These are phyloP conservation scores for Epirrhoe tristata DNA, from an alignment of 2,888 invertebrate species.

Conservation along the genomic window DNA sequence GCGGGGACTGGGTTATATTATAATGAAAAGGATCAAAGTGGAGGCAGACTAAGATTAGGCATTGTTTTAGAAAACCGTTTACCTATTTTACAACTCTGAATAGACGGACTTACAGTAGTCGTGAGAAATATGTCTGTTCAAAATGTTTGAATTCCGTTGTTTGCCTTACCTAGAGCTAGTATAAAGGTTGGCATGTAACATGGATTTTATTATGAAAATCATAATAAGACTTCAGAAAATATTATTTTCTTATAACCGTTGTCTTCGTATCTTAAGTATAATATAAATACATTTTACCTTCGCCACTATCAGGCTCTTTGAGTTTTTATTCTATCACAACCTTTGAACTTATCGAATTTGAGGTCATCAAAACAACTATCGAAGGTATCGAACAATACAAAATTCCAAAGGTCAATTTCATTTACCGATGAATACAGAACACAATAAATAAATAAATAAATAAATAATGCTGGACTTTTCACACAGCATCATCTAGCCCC, in stretches of 20 bases:
- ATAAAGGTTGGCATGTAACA: not conserved
- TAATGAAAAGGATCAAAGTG: constrained; percentile 11
- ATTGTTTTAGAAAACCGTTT: constrained; percentile 29
- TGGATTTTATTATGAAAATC: not conserved
- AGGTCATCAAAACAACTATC: constrained; percentile 17
- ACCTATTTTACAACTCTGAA: constrained; percentile 23
- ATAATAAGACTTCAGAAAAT: not conserved
- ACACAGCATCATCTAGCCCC: too few relatives aligned
- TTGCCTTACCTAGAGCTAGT: not conserved
- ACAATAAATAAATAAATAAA: too few relatives aligned
- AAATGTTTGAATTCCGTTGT: constrained; percentile 13
- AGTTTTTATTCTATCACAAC: constrained; percentile 5
- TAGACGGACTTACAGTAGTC: constrained; percentile 17
- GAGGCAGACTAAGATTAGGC: not conserved
- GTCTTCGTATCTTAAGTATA: too few relatives aligned
- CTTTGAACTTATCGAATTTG: constrained; percentile 17
- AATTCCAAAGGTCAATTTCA: constrained; percentile 24
- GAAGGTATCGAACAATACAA: constrained; percentile 20
- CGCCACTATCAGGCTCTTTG: not conserved
- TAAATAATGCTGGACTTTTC: too few relatives aligned
- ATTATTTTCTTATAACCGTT: too few relatives aligned
- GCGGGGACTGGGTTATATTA: constrained; percentile 9
- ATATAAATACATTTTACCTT: not conserved
- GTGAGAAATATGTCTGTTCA: constrained; percentile 22
- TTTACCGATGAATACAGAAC: constrained; percentile 8